Evolutionary conservation across 2,797 vertebrate genomes (phyloP).

Genomic region (Pseudotriccus pelzelni): DNA sequence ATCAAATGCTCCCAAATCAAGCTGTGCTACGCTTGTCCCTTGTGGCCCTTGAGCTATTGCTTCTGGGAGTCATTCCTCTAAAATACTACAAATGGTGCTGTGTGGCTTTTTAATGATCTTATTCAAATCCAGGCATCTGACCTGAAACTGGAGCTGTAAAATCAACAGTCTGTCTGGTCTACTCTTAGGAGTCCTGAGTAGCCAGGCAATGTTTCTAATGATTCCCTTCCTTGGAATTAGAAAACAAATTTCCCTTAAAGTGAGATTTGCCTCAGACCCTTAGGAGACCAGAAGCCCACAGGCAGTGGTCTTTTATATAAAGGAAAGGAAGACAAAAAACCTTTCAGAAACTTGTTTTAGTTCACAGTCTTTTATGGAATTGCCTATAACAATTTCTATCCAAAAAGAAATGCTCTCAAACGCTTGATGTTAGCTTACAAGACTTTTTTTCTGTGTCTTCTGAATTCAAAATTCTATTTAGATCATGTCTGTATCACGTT

Average conservation of each 20-base stretch:
- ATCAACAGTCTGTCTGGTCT: background rate
- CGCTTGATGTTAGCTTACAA: fast-evolving
- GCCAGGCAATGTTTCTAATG: background rate
- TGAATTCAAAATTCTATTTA: background rate
- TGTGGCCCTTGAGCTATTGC: background rate
- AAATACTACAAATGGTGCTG: background rate
- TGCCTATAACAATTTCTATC: background rate
- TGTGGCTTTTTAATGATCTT: background rate
- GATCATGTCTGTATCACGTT: background rate
- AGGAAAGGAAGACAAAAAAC: background rate
- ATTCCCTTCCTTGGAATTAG: background rate
- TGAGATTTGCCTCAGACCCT: background rate
- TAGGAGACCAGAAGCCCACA: background rate
- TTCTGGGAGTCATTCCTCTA: background rate
- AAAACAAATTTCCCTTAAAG: background rate
- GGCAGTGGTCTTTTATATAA: background rate
- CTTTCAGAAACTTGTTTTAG: background rate
- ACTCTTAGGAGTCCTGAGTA: background rate
- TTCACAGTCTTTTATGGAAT: background rate
- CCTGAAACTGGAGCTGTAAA: background rate
- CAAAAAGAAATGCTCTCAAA: background rate
- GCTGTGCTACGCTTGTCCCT: background rate
- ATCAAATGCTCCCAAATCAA: background rate
- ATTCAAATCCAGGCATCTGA: background rate
- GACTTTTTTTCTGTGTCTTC: fast-evolving